phyloP scores from a whole-genome alignment of 2,888 invertebrate genomes.

The Pogonocherus hispidulus region DNA sequence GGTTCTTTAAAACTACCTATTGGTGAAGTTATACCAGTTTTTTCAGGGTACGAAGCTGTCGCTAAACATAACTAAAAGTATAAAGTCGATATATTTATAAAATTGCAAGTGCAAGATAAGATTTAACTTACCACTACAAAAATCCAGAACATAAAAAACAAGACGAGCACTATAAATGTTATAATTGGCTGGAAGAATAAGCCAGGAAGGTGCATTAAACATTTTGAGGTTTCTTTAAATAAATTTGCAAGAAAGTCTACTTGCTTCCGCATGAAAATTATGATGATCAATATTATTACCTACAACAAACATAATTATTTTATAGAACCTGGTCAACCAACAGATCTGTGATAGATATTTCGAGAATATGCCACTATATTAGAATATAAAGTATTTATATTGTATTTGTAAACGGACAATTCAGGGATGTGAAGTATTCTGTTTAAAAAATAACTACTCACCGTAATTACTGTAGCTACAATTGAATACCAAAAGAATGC shows the following conservation, averaged over 20 bases:
- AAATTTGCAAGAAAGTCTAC: constrained; percentile 86
- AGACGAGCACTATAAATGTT: constrained; percentile 83
- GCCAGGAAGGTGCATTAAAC: constrained; percentile 86
- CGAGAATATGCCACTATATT: too few relatives aligned
- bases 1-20: constrained; percentile 26
- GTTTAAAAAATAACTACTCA: constrained; percentile 68
- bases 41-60: constrained; percentile 81
- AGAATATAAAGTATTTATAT: too few relatives aligned
- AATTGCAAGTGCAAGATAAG: neutral
- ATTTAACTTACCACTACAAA: constrained; percentile 80
- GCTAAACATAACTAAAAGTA: constrained; percentile 77
- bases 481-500: constrained; percentile 89
- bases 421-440: neutral
- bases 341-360: constrained; percentile 1
- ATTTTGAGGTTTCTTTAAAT: constrained; percentile 92
- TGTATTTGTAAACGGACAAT: too few relatives aligned
- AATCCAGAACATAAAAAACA: constrained; percentile 90
- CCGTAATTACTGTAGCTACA: constrained; percentile 88
- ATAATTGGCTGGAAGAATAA: constrained; percentile 87
- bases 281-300: constrained; percentile 81
- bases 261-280: constrained; percentile 84
- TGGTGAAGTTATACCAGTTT: constrained; percentile 51
- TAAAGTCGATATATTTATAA: neutral
- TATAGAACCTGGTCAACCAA: too few relatives aligned
- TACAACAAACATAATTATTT: too few relatives aligned